Evolutionary conservation across 1,140 invertebrate genomes (phyloP), one percentile per base, ranked within the genome.

Genomic region (Camponotus floridanus): DNA sequence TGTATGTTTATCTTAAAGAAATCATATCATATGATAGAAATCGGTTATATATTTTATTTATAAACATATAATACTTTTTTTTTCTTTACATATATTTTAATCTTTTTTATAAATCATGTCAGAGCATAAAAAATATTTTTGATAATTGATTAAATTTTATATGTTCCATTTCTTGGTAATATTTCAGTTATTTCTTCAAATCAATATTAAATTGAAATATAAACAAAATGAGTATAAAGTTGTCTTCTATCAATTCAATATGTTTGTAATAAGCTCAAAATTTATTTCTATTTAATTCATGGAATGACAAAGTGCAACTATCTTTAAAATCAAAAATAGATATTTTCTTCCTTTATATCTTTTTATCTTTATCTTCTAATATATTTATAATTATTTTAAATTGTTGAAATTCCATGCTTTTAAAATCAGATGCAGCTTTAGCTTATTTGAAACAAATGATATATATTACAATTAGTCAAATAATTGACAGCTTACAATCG

Each of bases 21-120:
- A 73, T 76, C 67, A 57, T 59, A 39, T 51, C 5, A 57, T 11
- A 42, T 9, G 3, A 51, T 26, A 79, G 31, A 0, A 79, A 79
- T 79, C 13, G 13, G 7, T 67, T 45, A 11, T 8, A 45, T 45
- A 45, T 73, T 45, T 84, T 86, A 76, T 76, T 88, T 80, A 79
- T 57, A 86, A 88, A 88, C 8, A 76, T 57, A 85, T 57, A 85
- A 57, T 62, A 68, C 51, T 51, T 64, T 33, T 86, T 42, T 18
- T 26, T 26, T 26, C 26, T 26, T 26, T n/a, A 73, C n/a, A 51
- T 62, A 88, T 55, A 55, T 33, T 31, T 5, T 51, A 39, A 15
- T 26, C 26, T 61, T 76, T 76, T 76, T 55, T 68, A 79, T 18
- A 78, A 65, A 36, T 79, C 5, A 79, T 48, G 15, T 68, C 5